A percentile compares a stretch with the other conserved stretches of the same genome.
These are phyloP conservation scores for Pogonognathellus flavescens DNA, from an alignment of 1,140 invertebrate genomes.

Conservation along the genomic window DNA sequence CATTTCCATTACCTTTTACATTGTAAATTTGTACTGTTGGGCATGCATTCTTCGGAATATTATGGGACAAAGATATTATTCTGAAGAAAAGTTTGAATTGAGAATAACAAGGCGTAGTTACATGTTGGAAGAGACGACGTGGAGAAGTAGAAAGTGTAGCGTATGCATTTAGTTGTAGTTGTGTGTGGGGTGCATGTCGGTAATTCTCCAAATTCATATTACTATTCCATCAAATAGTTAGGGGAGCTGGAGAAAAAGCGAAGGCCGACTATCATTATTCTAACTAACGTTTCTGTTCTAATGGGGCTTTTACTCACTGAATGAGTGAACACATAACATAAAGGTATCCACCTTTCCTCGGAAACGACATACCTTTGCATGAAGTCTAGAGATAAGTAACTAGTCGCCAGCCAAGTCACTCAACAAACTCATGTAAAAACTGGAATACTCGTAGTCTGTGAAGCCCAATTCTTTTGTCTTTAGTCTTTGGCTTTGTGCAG, in stretches of 20 bases:
- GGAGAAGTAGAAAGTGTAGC: not conserved
- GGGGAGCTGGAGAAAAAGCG: not conserved
- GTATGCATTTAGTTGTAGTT: not conserved
- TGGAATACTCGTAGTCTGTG: not conserved
- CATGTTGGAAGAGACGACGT: not conserved
- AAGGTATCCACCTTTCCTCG: conserved; percentile 27
- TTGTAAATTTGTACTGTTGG: too few relatives aligned
- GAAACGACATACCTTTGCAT: conserved; percentile 4
- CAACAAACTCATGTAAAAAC: conserved; percentile 5
- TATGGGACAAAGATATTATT: too few relatives aligned
- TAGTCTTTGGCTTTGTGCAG: conserved; percentile 6
- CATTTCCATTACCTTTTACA: not conserved
- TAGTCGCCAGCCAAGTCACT: not conserved
- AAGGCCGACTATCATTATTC: conserved; percentile 33
- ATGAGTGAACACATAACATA: conserved; percentile 15
- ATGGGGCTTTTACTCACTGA: conserved; percentile 24
- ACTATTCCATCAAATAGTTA: not conserved
- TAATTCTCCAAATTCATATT: conserved; percentile 16
- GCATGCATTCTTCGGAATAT: too few relatives aligned
- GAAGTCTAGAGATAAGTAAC: not conserved
- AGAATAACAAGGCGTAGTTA: not conserved
- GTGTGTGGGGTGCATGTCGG: not conserved
- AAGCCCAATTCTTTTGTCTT: conserved; percentile 25
- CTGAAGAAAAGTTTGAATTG: not conserved
- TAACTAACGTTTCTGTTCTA: conserved; percentile 30